Conservation (phyloP, 2,888 invertebrate genomes). For the Palloptera scutellata region DNA sequence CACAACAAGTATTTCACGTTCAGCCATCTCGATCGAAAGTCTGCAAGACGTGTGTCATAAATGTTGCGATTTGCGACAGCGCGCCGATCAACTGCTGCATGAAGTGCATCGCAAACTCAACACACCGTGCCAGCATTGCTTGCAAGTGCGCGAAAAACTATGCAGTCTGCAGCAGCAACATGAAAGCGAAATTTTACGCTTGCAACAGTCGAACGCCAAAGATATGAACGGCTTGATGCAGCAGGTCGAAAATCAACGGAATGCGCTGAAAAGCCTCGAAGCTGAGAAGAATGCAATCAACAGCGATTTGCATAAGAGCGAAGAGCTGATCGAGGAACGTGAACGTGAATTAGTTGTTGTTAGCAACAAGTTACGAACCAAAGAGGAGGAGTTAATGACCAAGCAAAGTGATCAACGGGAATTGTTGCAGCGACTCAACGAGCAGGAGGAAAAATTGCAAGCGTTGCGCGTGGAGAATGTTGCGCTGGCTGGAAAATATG, state of each 20-base stretch:
- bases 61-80: constrained; percentile 68
- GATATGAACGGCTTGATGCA: constrained; percentile 49
- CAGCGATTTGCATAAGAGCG: constrained; percentile 56
- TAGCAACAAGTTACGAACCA: constrained; percentile 48
- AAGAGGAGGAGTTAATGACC: constrained; percentile 52
- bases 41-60: constrained; percentile 69
- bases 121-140: constrained; percentile 65
- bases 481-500: constrained; percentile 54
- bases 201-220: constrained; percentile 62
- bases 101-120: constrained; percentile 53
- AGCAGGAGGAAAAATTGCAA: constrained; percentile 45
- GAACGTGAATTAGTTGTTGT: constrained; percentile 52
- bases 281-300: constrained; percentile 47
- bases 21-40: constrained; percentile 57
- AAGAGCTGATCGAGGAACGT: constrained; percentile 58
- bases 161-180: constrained; percentile 62
- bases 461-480: constrained; percentile 48
- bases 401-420: constrained; percentile 48
- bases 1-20: constrained; percentile 42
- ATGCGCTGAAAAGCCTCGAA: constrained; percentile 47
- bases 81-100: constrained; percentile 65
- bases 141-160: constrained; percentile 64
- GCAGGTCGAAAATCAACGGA: constrained; percentile 52
- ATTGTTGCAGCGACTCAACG: constrained; percentile 48
- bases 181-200: constrained; percentile 58